Evolutionary conservation across 2,888 invertebrate genomes (phyloP), one percentile per base, ranked within the genome.

Genomic region (Ochlodes sylvanus): DNA sequence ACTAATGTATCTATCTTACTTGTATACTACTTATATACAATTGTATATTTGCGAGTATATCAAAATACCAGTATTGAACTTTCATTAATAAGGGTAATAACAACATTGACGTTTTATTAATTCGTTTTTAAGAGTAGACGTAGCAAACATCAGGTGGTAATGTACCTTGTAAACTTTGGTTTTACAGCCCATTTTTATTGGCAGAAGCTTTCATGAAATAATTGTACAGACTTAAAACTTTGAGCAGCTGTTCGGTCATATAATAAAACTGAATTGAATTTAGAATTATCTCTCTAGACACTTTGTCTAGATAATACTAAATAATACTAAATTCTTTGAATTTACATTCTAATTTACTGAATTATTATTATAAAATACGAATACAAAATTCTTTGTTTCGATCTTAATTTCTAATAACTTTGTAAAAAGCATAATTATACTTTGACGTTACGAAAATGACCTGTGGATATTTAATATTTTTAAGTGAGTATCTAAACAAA

Each of bases 31-130:
- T n/a, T n/a, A n/a, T n/a, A n/a, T n/a, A 41, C 12, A 9, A 4
- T 34, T 34, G 12, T 50, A 65, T 14, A n/a, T 10, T 12, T 12
- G 7, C 7, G 34, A 12, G 7, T 44, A 52, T 41, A 19, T 9
- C 34, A 15, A n/a, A 41, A 60, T 41, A 7, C 60, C 54, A 54
- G 41, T 42, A 60, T 52, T 60, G 42, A 61, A 54, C 44, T 61
- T 44, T 44, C 54, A 66, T 60, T 60, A 60, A 65, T 50, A 10
- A 54, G 19, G 17, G 7, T 32, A 54, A n/a, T 32, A 14, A n/a
- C 32, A 14, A 54, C 27, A 54, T 32, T n/a, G 4, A 3, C 19
- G 17, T 2, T 38, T 12, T 50, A 50, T 10, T 19, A 19, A 50
- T 50, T 9, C 10, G 19, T 19, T 50, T 47, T 50, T 19, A 50